Evolutionary conservation across 1,140 invertebrate species (phyloP).

Genomic region (Temnothorax curvispinosus): DNA sequence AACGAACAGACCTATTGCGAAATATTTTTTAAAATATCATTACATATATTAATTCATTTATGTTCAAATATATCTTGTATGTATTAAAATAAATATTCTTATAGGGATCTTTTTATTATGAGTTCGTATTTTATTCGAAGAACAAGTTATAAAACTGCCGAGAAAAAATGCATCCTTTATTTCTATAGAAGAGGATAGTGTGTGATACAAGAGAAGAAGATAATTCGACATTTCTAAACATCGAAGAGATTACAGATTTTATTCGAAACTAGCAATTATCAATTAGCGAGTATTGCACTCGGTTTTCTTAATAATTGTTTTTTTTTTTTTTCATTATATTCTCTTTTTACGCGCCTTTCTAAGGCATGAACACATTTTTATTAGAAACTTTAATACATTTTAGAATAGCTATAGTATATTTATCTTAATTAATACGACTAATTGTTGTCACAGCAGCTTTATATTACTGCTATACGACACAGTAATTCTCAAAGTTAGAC

Average conservation of each 20-base stretch:
- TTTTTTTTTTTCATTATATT: constrained; percentile 34
- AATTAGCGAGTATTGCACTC: constrained; percentile 34
- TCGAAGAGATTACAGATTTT: constrained; percentile 24
- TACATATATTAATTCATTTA: neutral
- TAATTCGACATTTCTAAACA: constrained; percentile 40
- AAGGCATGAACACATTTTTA: constrained; percentile 57
- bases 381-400: constrained; percentile 45
- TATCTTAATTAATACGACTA: constrained; percentile 32
- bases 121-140: neutral
- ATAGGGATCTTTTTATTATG: neutral
- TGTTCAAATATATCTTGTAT: neutral
- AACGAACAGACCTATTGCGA: neutral
- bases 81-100: neutral
- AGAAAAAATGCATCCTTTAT: constrained; percentile 44
- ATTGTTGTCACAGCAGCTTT: neutral
- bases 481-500: constrained; percentile 9
- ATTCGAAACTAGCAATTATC: constrained; percentile 30
- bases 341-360: neutral
- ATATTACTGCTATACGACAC: neutral
- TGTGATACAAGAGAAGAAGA: constrained; percentile 32
- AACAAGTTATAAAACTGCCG: neutral
- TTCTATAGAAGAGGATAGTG: neutral
- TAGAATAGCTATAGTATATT: constrained; percentile 3
- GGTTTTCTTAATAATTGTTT: constrained; percentile 33
- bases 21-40: neutral